Evolutionary conservation across 2,888 invertebrate genomes (phyloP), one percentile per base, ranked within the genome.

Genomic region (Andricus curvator): DNA sequence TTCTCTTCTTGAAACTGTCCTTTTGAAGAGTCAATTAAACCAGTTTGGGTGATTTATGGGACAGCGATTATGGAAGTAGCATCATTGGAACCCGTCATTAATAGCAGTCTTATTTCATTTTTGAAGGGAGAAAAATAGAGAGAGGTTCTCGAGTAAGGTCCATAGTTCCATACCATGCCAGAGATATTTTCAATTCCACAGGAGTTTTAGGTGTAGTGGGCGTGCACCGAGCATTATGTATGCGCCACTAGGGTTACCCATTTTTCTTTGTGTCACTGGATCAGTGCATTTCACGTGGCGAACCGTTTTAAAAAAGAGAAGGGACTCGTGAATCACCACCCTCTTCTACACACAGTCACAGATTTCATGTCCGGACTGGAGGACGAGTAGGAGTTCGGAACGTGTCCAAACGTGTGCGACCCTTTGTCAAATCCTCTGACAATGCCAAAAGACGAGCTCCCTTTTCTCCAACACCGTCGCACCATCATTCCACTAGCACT

Each of bases 251-350:
- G 29, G 29, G 64, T 64, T 64, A 64, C 64, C 64, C 64, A 64
- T 64, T 64, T 64, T 64, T 64, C 64, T 29, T 64, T 64, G 64
- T 64, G 64, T 64, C 64, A 64, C 64, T 64, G 17, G 64, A 64
- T 64, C 64, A 29, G 64, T 64, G 64, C 64, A 64, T 29, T 64
- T 64, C 64, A 64, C 64, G 64, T 64, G 64, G 64, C 64, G 64
- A 64, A 29, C 17, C 64, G 64, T 64, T 64, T 64, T 17, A 64
- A 64, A 64, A 56, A 64, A 29, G 64, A 15, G 64, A 64, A 64
- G 64, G 29, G 29, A 64, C 64, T 64, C 25, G 64, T 64, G 64
- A 64, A 64, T 64, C 25, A 64, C 64, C 25, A 64, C 15, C 64
- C 64, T 64, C 25, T 62, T 13, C 37, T 62, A 5, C 25, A 62